Base-by-base conservation (phyloP, 2,113 vertebrate genomes). In the Prunella fulvescens region DNA sequence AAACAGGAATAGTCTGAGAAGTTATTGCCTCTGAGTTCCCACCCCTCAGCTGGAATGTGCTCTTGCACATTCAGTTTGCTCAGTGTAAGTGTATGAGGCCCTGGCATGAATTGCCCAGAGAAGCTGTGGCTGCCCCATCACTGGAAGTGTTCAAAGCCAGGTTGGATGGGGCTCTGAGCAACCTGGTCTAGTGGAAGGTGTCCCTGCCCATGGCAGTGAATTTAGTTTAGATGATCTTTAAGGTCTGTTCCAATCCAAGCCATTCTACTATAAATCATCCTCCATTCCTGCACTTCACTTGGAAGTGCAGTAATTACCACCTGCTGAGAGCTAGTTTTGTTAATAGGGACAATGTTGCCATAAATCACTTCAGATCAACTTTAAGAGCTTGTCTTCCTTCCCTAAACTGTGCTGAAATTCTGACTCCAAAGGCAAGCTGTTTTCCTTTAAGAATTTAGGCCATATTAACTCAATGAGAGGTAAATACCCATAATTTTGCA, bases 401-500 rank as follows among this genome's bases (percentile, higher is more conserved):
- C 29, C 50, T 65, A 50, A 88, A 54, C 10, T 61, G 15, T 19
- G 2, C 2, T 51, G 50, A 70, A n/a, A 64, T 71, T 93, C 69
- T 88, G 54, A 29, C 8, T 85, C 42, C 26, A 69, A 50, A 61
- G 14, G 8, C 1, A 4, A 42, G 29, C 7, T 39, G 3, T 37
- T 87, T 81, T 57, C 18, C 56, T 72, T 69, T 33, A 86, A 80
- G 67, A 69, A 69, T 81, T 61, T n/a, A 61, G 45, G 12, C 12
- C 8, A 3, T 57, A 16, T 92, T 42, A 72, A 69, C 47, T 69
- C 69, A 77, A 14, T 65, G 39, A 82, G 66, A 73, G 19, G 37
- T 69, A 92, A 96, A 92, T 91, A 91, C 12, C 5, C 2, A 3
- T 69, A 80, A 94, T 90, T 94, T 65, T 88, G 45, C 39, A 48